phyloP scores from a whole-genome alignment of 1,140 invertebrate genomes.

The Physella acuta region DNA sequence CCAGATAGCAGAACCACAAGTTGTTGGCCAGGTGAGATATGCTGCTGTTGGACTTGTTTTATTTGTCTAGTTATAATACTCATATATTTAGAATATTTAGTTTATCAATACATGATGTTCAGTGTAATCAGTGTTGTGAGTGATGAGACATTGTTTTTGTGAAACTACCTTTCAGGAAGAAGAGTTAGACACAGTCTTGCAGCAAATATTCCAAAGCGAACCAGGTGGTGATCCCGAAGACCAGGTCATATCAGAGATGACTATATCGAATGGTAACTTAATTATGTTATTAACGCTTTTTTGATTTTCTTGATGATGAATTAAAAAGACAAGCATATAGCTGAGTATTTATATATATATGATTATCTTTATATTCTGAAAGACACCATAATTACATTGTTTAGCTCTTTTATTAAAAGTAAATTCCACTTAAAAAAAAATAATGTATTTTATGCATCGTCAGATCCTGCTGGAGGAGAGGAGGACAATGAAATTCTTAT shows the following conservation, averaged over 20 bases:
- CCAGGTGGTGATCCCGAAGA: conserved; percentile 15
- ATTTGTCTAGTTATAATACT: background rate
- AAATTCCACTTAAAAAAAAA: too few species aligned
- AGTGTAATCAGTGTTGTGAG: background rate
- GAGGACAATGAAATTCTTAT: conserved; percentile 39
- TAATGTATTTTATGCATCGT: too few species aligned
- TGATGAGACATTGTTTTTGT: background rate
- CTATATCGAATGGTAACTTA: conserved; percentile 21
- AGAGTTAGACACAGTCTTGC: conserved; percentile 12
- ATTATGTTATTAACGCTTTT: too few species aligned
- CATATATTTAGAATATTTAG: background rate
- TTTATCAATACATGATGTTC: background rate
- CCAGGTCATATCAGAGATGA: conserved; percentile 25
- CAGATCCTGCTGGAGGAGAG: conserved; percentile 8
- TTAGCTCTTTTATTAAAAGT: too few species aligned
- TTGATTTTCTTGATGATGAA: too few species aligned
- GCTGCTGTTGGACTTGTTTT: too few species aligned
- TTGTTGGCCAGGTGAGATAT: conserved; percentile 20
- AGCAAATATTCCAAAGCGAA: conserved; percentile 3
- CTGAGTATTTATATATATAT: too few species aligned
- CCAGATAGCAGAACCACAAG: conserved; percentile 40
- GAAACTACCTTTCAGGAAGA: conserved; percentile 8
- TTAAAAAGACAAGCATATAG: too few species aligned
- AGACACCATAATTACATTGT: too few species aligned
- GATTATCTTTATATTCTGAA: too few species aligned